Base-by-base conservation (phyloP, 2,113 vertebrate genomes). In the Xyrauchen texanus region DNA sequence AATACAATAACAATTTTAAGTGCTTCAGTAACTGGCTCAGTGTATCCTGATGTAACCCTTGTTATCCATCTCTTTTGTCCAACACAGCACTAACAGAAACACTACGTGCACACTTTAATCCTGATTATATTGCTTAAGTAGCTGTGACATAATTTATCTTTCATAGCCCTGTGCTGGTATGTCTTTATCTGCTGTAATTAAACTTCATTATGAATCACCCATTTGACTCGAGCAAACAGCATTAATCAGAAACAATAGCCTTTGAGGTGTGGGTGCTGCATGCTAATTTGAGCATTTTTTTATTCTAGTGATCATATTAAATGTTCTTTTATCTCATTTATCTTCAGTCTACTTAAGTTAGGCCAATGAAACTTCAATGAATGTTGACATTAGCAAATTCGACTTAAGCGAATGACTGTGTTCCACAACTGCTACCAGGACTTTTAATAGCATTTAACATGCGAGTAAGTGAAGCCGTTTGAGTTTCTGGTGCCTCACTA, bases 191-290 rank as follows among this genome's bases (percentile, higher is more conserved):
- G 65, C 53, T 64, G 52, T 77, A 71, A 76, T 57, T 71, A 77
- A 77, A 65, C 21, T 55, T 3, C 13, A 21, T 45, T 77, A 66
- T 77, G 49, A 81, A 81, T 81, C 42, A 69, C 42, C 11, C 12
- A 11, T 61, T 69, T 44, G 52, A 70, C 63, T 49, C 13, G n/a
- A 42, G 34, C 53, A 11, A 65, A 76, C 55, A 62, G 52, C 53
- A 70, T 77, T 81, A 77, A 72, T 77, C 45, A 68, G 45, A 71
- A 70, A 71, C 44, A 58, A 55, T 60, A 47, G 15, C 12, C 67
- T 77, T 77, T 81, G 16, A 70, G 57, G 67, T 46, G 6, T 51
- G 46, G 65, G 53, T 62, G 9, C 61, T 34, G 49, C 55, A 16
- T 71, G 52, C 51, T 65, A 7, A 60, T 71, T 64, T 60, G 7